A percentile compares a stretch with the other conserved stretches of the same genome.
These are phyloP conservation scores for Phrynosoma platyrhinos DNA, from an alignment of 2,113 vertebrate genomes.

Conservation along the genomic window DNA sequence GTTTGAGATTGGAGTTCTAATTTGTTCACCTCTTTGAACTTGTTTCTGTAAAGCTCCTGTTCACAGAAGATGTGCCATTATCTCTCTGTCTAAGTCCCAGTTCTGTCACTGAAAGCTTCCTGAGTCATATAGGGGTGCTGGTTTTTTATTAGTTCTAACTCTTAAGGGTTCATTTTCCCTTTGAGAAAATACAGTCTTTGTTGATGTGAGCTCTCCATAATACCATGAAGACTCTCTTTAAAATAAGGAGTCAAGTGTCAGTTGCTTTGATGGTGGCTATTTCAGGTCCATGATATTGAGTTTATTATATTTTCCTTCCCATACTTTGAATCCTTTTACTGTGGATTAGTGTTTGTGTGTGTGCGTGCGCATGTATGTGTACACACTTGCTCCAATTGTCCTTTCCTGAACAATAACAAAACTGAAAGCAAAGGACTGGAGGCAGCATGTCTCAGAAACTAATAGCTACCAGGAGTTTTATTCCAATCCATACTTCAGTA, in stretches of 20 bases:
- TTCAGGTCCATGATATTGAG: not conserved
- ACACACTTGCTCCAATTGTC: not conserved
- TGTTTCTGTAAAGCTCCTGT: conserved; percentile 14
- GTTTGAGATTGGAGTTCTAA: not conserved
- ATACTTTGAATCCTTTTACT: not conserved
- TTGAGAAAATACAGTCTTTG: conserved; percentile 20
- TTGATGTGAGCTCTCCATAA: conserved; percentile 13
- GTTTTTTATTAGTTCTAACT: conserved; percentile 23
- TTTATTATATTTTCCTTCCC: not conserved
- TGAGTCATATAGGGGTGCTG: not conserved
- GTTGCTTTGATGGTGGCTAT: conserved; percentile 24
- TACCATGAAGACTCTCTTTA: conserved; percentile 21
- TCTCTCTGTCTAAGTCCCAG: not conserved
- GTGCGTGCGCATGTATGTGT: not conserved
- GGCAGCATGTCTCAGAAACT: not conserved
- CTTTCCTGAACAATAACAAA: not conserved
- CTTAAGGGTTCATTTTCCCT: conserved; percentile 31
- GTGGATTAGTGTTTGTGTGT: not conserved
- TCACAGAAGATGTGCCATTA: conserved; percentile 6
- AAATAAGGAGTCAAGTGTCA: conserved; percentile 13
- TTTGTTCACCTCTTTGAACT: conserved; percentile 7
- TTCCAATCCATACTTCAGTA: not conserved
- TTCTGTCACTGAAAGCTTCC: conserved; percentile 22
- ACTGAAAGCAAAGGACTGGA: not conserved
- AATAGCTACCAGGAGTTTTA: not conserved